Evolutionary conservation across 1,140 invertebrate genomes (phyloP), one percentile per base, ranked within the genome.

Genomic region (Zaprionus camerounensis): DNA sequence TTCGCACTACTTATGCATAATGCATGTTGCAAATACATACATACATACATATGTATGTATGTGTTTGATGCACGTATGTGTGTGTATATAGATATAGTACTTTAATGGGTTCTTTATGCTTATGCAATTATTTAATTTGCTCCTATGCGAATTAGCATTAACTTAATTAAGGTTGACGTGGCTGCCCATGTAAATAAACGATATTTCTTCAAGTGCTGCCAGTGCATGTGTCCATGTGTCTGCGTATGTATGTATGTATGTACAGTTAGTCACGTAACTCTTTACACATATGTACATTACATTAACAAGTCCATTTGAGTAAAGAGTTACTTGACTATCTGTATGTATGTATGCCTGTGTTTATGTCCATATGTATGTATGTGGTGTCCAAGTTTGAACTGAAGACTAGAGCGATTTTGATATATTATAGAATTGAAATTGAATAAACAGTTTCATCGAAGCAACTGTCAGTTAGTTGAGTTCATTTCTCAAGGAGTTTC

Each of bases 131-230:
- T 65, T 58, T 26, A 67, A 61, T 55, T 74, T 74, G 64, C 56
- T 61, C 53, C 57, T 67, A 68, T 74, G 61, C 57, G 61, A 62
- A 56, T 76, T 36, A 61, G 62, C 64, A 66, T 62, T 75, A 49
- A 63, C 63, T 77, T 77, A 67, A 59, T 71, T 73, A 81, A 78
- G 78, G 74, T 77, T 80, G 61, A 73, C 78, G 75, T 73, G 78
- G 75, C 74, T 80, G 75, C 74, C 77, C 63, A 76, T 75, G 66
- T 71, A 78, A 75, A 71, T 67, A 75, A 77, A 78, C 44, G 15
- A 78, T 70, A 69, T 70, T 61, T 66, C 58, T 66, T 67, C 62
- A 61, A 73, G 53, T 66, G 34, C 31, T 66, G 22, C 41, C 24
- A 17, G 17, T 63, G 15, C 11, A 46, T 58, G 26, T 62, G 26